These are phyloP conservation scores for Actias luna DNA, from an alignment of 2,888 invertebrate species.

Conservation along the genomic window DNA sequence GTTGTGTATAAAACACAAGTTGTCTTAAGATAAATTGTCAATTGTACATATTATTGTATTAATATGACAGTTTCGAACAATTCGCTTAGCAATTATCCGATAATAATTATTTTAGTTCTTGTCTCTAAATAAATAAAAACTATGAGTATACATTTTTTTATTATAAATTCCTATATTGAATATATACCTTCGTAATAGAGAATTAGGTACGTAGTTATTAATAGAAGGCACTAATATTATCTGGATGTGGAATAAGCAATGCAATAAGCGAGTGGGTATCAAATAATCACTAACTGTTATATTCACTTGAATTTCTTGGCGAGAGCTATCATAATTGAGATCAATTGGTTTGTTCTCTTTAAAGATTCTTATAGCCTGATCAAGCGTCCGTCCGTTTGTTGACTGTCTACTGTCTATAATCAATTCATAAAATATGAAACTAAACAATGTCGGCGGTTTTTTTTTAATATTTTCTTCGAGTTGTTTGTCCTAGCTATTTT, in stretches of 20 bases:
- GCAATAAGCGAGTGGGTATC: background rate
- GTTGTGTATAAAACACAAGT: no score
- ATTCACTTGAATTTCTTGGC: conserved; percentile 33
- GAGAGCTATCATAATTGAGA: conserved; percentile 37
- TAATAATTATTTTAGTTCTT: background rate
- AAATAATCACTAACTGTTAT: conserved; percentile 15
- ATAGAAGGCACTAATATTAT: background rate
- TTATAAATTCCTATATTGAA: no score
- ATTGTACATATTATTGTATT: background rate
- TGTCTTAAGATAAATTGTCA: no score
- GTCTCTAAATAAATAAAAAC: background rate
- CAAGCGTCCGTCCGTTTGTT: conserved; percentile 24
- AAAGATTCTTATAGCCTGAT: conserved; percentile 35
- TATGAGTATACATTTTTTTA: no score
- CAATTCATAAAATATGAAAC: background rate
- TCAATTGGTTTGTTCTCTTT: conserved; percentile 39
- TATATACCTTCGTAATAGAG: no score
- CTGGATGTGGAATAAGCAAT: background rate
- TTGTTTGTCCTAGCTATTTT: no score
- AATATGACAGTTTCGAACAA: background rate
- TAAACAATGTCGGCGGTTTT: background rate
- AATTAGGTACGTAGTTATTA: background rate
- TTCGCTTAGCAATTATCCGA: background rate
- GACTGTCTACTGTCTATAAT: no score
- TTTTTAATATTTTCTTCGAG: background rate